Percentiles rank a stretch among this genome's conserved stretches.
phyloP scores from a whole-genome alignment of 2,113 vertebrate species.

The Pycnonotus jocosus region DNA sequence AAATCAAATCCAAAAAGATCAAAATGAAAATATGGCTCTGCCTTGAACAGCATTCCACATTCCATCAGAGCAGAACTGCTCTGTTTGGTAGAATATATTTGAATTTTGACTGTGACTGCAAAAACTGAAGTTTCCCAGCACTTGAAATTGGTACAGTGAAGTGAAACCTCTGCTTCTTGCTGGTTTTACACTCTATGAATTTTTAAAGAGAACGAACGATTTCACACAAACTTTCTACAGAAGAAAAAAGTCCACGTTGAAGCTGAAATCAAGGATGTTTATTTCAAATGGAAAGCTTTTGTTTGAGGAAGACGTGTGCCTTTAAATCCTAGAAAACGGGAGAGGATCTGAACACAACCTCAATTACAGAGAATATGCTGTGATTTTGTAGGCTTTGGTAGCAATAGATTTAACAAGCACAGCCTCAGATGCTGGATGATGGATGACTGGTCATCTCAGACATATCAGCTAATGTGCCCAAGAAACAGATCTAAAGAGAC shows the following conservation, averaged over 20 bases:
- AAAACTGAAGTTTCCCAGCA: background rate
- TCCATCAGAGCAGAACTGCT: background rate
- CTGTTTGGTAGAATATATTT: background rate
- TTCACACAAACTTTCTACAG: background rate
- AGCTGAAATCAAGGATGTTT: background rate
- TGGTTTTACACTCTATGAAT: background rate
- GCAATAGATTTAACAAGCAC: background rate
- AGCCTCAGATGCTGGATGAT: background rate
- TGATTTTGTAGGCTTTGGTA: background rate
- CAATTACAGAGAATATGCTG: background rate
- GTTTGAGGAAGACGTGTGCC: background rate
- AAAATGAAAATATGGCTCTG: background rate
- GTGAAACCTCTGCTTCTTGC: background rate
- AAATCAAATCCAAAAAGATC: background rate
- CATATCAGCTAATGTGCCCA: background rate
- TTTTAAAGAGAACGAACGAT: background rate
- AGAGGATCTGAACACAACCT: background rate
- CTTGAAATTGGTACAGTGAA: background rate
- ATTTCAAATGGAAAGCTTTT: background rate
- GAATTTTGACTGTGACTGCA: conserved; percentile 11
- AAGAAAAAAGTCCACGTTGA: background rate
- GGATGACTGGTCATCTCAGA: background rate
- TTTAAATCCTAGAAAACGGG: background rate
- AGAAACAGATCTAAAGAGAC: background rate
- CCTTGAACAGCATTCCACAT: background rate